phyloP scores from a whole-genome alignment of 2,888 invertebrate genomes.

The Trichogramma evanescens region DNA sequence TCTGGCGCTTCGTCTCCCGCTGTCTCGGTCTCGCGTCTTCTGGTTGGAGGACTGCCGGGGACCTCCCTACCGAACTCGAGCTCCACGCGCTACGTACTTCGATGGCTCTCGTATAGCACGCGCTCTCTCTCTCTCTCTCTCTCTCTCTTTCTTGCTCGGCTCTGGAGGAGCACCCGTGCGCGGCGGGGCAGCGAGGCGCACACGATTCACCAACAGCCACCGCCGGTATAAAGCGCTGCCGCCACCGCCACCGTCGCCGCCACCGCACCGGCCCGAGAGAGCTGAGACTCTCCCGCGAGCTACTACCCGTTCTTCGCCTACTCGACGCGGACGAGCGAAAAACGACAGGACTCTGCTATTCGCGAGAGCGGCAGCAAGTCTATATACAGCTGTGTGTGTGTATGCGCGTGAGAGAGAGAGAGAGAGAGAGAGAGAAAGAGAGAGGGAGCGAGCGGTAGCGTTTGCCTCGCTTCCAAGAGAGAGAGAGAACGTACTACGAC shows the following conservation, averaged over 20 bases:
- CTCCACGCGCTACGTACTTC: constrained; percentile 21
- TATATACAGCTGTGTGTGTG: no score
- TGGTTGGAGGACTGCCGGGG: constrained; percentile 43
- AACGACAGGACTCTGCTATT: constrained; percentile 2
- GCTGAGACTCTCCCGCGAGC: constrained; percentile 11
- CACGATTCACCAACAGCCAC: constrained; percentile 7
- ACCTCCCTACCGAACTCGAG: constrained; percentile 46
- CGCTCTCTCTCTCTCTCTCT: constrained; percentile 3
- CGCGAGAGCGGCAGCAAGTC: not conserved
- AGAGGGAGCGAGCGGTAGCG: constrained; percentile 19
- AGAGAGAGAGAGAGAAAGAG: constrained; percentile 1
- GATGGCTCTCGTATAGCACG: no score
- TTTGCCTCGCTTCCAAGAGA: constrained; percentile 36
- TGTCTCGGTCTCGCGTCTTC: constrained; percentile 37
- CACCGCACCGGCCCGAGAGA: constrained; percentile 7
- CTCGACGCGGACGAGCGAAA: constrained; percentile 15
- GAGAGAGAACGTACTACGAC: constrained; percentile 8
- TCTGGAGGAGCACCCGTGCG: not conserved
- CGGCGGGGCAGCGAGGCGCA: constrained; percentile 22
- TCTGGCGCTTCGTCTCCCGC: constrained; percentile 16
- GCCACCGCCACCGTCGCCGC: constrained; percentile 4
- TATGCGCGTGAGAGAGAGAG: not conserved
- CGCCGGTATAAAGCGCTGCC: constrained; percentile 15
- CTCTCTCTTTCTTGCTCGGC: not conserved
- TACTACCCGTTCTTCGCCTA: not conserved